Evolutionary conservation across 2,888 invertebrate species (phyloP).

Genomic region (Drosophila subquinaria): DNA sequence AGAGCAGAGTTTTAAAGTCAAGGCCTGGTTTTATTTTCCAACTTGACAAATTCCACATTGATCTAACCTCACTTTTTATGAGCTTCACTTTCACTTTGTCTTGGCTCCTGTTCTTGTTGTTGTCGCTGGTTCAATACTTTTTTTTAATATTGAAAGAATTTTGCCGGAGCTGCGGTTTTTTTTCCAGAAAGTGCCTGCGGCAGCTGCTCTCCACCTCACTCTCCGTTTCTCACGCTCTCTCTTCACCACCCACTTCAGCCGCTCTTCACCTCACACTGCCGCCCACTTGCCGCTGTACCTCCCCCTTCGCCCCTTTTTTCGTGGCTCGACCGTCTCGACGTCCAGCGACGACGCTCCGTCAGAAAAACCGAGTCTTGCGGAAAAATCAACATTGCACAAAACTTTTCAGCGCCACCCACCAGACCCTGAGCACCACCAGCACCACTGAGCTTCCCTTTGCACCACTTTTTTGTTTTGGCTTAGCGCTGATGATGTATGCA

Average conservation of each 20-base stretch:
- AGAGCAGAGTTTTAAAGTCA: neutral
- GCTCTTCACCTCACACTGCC: slow-evolving; percentile 2
- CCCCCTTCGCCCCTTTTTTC: neutral
- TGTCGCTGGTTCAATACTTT: slow-evolving; percentile 52
- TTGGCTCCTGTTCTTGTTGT: slow-evolving; percentile 37
- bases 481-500: slow-evolving; percentile 78
- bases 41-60: neutral
- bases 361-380: slow-evolving; percentile 77
- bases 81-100: slow-evolving; percentile 55
- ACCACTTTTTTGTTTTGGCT: slow-evolving; percentile 72
- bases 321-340: slow-evolving; percentile 37
- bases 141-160: slow-evolving; percentile 70
- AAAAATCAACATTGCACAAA: slow-evolving; percentile 81
- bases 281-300: neutral
- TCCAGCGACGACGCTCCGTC: slow-evolving; percentile 53
- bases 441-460: slow-evolving; percentile 32
- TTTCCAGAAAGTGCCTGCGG: slow-evolving; percentile 67
- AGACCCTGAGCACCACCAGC: slow-evolving; percentile 1
- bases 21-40: neutral
- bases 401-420: slow-evolving; percentile 54
- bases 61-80: slow-evolving; percentile 27
- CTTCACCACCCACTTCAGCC: slow-evolving; percentile 3
- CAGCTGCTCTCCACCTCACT: slow-evolving; percentile 23
- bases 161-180: slow-evolving; percentile 59
- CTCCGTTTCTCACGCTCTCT: neutral